A percentile compares a stretch with the other conserved stretches of the same genome.
Evolutionary conservation across 2,888 invertebrate species (phyloP).

Genomic region (Meta bourneti): DNA sequence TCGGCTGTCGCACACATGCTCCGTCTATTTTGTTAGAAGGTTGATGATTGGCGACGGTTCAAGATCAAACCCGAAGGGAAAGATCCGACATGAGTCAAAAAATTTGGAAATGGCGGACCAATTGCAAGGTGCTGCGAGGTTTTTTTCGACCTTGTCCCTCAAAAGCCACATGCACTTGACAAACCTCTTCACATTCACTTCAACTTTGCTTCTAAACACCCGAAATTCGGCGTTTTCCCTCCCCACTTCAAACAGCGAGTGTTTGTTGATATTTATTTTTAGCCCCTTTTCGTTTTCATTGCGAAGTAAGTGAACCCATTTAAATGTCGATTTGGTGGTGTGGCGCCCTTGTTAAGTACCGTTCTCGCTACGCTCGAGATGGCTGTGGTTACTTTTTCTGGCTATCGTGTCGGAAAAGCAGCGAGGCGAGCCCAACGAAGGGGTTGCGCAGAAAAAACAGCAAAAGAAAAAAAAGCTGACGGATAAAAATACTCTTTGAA

Average conservation of each 20-base stretch:
- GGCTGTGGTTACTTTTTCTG: background rate
- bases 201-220: background rate
- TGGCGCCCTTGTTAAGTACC: conserved; percentile 42
- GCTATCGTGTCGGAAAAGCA: conserved; percentile 18
- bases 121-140: no score
- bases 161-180: background rate
- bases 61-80: no score
- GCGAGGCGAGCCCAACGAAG: conserved; percentile 6
- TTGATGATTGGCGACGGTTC: no score
- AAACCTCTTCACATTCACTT: conserved; percentile 6
- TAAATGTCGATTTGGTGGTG: conserved; percentile 37
- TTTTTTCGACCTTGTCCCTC: background rate
- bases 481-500: conserved; percentile 48
- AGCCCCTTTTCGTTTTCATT: background rate
- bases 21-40: no score
- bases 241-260: conserved; percentile 13
- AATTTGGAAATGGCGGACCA: no score
- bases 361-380: conserved; percentile 25
- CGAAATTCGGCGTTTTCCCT: background rate
- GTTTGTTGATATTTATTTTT: conserved; percentile 28
- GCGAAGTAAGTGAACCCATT: conserved; percentile 32
- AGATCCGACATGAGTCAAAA: no score
- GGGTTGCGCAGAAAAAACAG: background rate
- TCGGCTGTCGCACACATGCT: no score
- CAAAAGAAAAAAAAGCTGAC: background rate